These are phyloP conservation scores for Callimorpha dominula DNA, from an alignment of 2,888 invertebrate species.

Conservation along the genomic window DNA sequence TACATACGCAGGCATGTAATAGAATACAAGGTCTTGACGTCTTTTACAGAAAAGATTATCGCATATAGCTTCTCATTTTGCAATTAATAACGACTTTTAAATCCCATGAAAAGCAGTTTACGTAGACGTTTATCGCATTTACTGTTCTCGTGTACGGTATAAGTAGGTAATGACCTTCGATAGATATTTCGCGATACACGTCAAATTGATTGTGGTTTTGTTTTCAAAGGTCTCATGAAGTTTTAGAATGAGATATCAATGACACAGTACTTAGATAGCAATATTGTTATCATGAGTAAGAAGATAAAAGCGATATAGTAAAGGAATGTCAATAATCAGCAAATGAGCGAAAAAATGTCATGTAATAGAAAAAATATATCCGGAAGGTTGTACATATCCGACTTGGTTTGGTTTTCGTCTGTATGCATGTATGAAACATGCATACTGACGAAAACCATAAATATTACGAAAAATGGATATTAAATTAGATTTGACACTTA, in stretches of 20 bases:
- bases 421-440: too few relatives aligned
- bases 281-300: conserved; percentile 4
- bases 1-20: conserved; percentile 56
- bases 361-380: too few relatives aligned
- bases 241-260: conserved; percentile 31
- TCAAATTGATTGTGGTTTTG: conserved; percentile 43
- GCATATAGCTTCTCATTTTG: conserved; percentile 36
- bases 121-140: neutral
- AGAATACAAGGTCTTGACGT: conserved; percentile 70
- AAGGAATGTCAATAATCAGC: conserved; percentile 2
- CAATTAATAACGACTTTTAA: conserved; percentile 20
- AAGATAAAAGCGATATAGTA: neutral
- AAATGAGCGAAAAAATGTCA: neutral
- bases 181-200: conserved; percentile 35
- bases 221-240: conserved; percentile 50
- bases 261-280: conserved; percentile 6
- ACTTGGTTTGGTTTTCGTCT: too few relatives aligned
- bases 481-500: too few relatives aligned
- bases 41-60: conserved; percentile 49
- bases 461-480: too few relatives aligned
- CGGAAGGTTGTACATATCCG: too few relatives aligned
- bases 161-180: conserved; percentile 31
- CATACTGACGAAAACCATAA: too few relatives aligned
- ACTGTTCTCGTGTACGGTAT: conserved; percentile 7
- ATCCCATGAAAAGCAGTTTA: conserved; percentile 15